Percentiles rank a stretch among this genome's conserved stretches.
These are phyloP conservation scores for Dendrolimus houi DNA, from an alignment of 2,888 invertebrate species.

Conservation along the genomic window DNA sequence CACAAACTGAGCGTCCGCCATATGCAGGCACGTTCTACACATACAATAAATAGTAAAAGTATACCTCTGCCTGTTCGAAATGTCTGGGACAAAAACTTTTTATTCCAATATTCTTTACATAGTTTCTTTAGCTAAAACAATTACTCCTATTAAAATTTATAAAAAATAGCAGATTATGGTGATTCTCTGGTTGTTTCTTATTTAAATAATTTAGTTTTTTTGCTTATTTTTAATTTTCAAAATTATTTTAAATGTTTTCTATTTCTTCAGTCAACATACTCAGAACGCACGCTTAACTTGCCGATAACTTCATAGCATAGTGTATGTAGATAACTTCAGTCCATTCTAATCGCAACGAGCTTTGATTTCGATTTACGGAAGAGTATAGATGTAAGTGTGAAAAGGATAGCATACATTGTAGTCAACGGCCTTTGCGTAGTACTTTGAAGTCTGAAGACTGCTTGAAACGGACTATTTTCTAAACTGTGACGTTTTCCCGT, in stretches of 20 bases:
- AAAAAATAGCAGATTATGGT: no score
- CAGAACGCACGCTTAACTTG: conserved; percentile 43
- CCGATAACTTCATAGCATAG: conserved; percentile 43
- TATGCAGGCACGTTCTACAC: conserved; percentile 69
- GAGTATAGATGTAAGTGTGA: conserved; percentile 56
- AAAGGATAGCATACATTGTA: conserved; percentile 49
- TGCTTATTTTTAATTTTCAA: no score
- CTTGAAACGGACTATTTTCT: conserved; percentile 46
- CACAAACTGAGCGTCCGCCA: conserved; percentile 75
- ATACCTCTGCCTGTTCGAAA: not conserved
- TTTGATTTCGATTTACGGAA: conserved; percentile 76
- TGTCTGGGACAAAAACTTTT: conserved; percentile 17
- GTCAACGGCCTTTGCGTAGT: conserved; percentile 69
- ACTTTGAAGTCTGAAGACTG: conserved; percentile 32
- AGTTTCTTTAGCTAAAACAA: no score
- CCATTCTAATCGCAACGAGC: conserved; percentile 65
- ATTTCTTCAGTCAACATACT: conserved; percentile 15
- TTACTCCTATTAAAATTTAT: no score
- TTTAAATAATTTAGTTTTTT: no score
- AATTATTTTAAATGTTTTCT: no score
- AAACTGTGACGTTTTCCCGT: conserved; percentile 50
- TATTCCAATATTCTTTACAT: conserved; percentile 8
- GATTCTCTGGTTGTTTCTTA: no score
- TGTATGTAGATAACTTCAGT: conserved; percentile 41
- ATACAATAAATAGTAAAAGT: conserved; percentile 18